A percentile compares a stretch with the other conserved stretches of the same genome.
These are phyloP conservation scores for Catotricha subobsoleta DNA, from an alignment of 2,888 invertebrate genomes.

Conservation along the genomic window DNA sequence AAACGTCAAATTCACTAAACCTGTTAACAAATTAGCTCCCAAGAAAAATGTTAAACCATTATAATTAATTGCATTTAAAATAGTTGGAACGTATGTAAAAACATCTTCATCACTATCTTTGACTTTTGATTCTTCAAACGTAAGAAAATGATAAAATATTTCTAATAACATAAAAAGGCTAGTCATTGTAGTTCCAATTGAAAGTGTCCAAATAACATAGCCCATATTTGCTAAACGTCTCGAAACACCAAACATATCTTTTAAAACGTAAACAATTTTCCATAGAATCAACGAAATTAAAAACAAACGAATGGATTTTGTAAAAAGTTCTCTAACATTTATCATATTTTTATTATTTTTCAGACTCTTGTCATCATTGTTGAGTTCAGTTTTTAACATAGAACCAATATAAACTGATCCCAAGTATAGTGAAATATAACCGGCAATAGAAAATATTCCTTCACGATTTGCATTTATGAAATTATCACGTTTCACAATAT, in stretches of 20 bases:
- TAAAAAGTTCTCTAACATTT: slow-evolving; percentile 10
- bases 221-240: slow-evolving; percentile 68
- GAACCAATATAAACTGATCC: slow-evolving; percentile 47
- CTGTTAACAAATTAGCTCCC: slow-evolving; percentile 67
- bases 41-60: slow-evolving; percentile 77
- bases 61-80: slow-evolving; percentile 54
- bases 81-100: slow-evolving; percentile 29
- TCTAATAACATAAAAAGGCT: slow-evolving; percentile 38
- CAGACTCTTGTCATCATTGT: slow-evolving; percentile 10
- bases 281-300: slow-evolving; percentile 25
- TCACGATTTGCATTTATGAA: slow-evolving; percentile 76
- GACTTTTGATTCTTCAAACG: slow-evolving; percentile 1
- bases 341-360: background rate
- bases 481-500: slow-evolving; percentile 34
- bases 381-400: slow-evolving; percentile 27
- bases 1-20: slow-evolving; percentile 55
- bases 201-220: slow-evolving; percentile 60
- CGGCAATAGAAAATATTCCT: slow-evolving; percentile 69
- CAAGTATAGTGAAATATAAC: slow-evolving; percentile 71
- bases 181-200: slow-evolving; percentile 39
- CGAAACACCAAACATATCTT: slow-evolving; percentile 42
- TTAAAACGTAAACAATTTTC: slow-evolving; percentile 30
- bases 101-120: background rate
- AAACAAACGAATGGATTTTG: slow-evolving; percentile 17
- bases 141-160: slow-evolving; percentile 15